phyloP scores from a whole-genome alignment of 2,797 vertebrate species.

The Aselliscus stoliczkanus region DNA sequence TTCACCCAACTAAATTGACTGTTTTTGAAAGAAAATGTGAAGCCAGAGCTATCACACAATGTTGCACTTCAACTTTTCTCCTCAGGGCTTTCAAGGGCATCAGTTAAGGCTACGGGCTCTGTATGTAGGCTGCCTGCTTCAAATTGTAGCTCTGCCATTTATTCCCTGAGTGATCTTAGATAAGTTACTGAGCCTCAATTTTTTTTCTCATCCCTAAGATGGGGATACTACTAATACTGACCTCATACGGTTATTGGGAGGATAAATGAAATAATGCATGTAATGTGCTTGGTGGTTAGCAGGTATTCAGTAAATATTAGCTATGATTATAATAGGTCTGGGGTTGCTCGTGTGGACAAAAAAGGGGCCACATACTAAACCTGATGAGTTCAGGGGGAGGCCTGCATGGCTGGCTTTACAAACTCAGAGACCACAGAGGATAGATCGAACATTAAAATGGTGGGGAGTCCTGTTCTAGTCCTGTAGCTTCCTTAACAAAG shows the following conservation, averaged over 20 bases:
- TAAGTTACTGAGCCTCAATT: not conserved
- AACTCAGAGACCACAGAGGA: not conserved
- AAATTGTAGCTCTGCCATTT: not conserved
- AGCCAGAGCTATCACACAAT: not conserved
- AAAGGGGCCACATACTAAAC: not conserved
- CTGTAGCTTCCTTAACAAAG: not conserved
- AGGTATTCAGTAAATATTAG: not conserved
- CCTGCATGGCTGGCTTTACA: not conserved
- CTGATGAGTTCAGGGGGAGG: not conserved
- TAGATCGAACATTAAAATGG: not conserved
- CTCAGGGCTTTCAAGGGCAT: not conserved
- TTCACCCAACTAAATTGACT: not conserved
- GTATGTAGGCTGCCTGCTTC: not conserved
- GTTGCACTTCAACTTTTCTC: not conserved
- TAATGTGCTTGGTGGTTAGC: not conserved
- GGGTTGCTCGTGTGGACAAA: not conserved
- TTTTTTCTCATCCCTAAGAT: not conserved
- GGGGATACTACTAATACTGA: not conserved
- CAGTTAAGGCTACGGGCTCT: not conserved
- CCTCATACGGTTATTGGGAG: not conserved
- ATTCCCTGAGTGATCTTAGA: not conserved
- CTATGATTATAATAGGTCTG: not conserved
- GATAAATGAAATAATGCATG: not conserved
- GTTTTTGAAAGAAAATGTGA: not conserved
- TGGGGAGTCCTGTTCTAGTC: not conserved